Percentiles rank a stretch among this genome's conserved stretches.
Evolutionary conservation across 1,140 invertebrate genomes (phyloP).

Genomic region (Cephus cinctus): DNA sequence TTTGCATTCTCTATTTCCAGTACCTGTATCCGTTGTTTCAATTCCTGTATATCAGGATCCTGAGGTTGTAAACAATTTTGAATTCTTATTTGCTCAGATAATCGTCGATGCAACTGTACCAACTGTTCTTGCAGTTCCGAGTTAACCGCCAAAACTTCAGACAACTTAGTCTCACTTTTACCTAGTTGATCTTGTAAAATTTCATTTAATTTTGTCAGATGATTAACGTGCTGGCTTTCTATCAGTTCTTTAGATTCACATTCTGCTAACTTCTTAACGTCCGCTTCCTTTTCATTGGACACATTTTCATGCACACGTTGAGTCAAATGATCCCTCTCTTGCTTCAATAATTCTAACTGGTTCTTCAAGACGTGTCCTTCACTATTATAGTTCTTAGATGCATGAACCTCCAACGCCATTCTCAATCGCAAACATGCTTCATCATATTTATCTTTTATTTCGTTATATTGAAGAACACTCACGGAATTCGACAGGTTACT

Average conservation of each 20-base stretch:
- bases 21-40: constrained; percentile 21
- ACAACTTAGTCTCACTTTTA: constrained; percentile 43
- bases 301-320: constrained; percentile 12
- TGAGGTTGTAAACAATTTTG: constrained; percentile 24
- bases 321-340: constrained; percentile 37
- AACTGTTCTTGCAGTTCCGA: constrained; percentile 47
- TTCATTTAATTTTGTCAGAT: constrained; percentile 40
- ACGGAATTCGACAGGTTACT: constrained; percentile 40
- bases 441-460: constrained; percentile 42
- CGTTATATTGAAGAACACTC: constrained; percentile 30
- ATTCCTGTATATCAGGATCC: constrained; percentile 18
- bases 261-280: constrained; percentile 16
- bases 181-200: constrained; percentile 49
- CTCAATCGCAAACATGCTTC: constrained; percentile 43
- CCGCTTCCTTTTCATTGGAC: background rate
- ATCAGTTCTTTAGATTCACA: constrained; percentile 33
- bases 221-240: constrained; percentile 45
- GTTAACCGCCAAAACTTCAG: constrained; percentile 39
- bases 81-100: constrained; percentile 36
- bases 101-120: constrained; percentile 41
- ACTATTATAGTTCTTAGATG: constrained; percentile 15
- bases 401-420: constrained; percentile 32
- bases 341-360: constrained; percentile 28
- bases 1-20: constrained; percentile 34
- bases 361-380: constrained; percentile 25